A percentile compares a stretch with the other conserved stretches of the same genome.
Evolutionary conservation across 35 echinoderm and acorn worm species (phyloP).

Genomic region (Lytechinus pictus): DNA sequence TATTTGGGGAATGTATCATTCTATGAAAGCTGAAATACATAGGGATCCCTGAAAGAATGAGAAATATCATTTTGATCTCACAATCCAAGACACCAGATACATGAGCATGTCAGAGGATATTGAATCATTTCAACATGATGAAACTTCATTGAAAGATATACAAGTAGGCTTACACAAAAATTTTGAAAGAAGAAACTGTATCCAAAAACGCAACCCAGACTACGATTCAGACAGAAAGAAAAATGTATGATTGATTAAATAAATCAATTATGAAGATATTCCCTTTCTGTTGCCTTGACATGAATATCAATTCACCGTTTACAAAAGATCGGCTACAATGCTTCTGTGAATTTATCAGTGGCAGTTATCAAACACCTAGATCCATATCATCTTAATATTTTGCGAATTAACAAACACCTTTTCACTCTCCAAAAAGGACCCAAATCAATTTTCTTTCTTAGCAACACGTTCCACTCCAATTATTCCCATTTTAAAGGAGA

Average conservation of each 20-base stretch:
- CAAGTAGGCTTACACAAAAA: too few species aligned
- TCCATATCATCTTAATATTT: neutral
- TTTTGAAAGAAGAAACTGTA: too few species aligned
- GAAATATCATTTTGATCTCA: too few species aligned
- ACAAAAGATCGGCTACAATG: neutral
- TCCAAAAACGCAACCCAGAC: too few species aligned
- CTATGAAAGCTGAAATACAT: too few species aligned
- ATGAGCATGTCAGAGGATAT: too few species aligned
- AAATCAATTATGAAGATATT: neutral
- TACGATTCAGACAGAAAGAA: too few species aligned
- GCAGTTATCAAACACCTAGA: neutral
- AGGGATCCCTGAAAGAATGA: too few species aligned
- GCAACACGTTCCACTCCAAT: neutral
- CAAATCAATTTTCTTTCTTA: conserved; percentile 7
- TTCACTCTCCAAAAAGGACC: neutral
- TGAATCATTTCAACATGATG: too few species aligned
- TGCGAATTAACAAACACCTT: neutral
- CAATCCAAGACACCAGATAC: too few species aligned
- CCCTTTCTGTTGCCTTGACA: neutral
- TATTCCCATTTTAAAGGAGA: neutral
- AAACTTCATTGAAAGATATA: too few species aligned
- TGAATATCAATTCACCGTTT: neutral
- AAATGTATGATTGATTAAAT: neutral
- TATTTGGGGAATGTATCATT: too few species aligned
- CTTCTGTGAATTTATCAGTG: neutral